Evolutionary conservation across 53 echinoderm and acorn worm species (phyloP).

Genomic region (Henricia sp.): DNA sequence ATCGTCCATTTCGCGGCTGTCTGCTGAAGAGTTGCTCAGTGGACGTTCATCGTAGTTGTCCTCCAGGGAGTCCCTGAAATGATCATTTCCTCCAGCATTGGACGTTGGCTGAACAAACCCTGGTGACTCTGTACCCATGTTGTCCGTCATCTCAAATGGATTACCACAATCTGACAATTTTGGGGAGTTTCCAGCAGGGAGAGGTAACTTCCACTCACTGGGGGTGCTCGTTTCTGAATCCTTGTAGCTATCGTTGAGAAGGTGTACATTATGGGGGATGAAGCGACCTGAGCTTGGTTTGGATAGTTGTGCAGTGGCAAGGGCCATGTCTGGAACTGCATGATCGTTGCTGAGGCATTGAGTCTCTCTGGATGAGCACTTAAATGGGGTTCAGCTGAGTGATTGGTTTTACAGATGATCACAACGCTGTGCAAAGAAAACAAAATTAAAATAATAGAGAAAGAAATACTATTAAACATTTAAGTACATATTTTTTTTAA

Average conservation of each 20-base stretch:
- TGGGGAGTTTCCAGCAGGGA: conserved; percentile 10
- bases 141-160: conserved; percentile 10
- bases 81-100: conserved; percentile 23
- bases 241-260: conserved; percentile 56
- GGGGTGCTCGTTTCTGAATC: conserved; percentile 2
- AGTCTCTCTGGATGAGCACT: no score
- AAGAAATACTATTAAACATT: no score
- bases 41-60: conserved; percentile 39
- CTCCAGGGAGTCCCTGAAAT: conserved; percentile 32
- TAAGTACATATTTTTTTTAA: no score
- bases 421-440: no score
- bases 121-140: conserved; percentile 52
- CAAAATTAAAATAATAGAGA: no score
- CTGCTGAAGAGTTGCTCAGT: conserved; percentile 73
- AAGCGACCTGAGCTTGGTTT: conserved; percentile 62
- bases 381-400: no score
- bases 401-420: no score
- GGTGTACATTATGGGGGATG: conserved; percentile 73
- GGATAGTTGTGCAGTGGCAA: not conserved
- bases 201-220: not conserved
- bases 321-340: conserved; percentile 1
- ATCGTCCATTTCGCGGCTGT: conserved; percentile 80
- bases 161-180: not conserved
- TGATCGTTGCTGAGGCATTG: not conserved
- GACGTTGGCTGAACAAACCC: conserved; percentile 10